Conservation (phyloP, 64 coral and sea anemone species). For the Montipora foliosa region DNA sequence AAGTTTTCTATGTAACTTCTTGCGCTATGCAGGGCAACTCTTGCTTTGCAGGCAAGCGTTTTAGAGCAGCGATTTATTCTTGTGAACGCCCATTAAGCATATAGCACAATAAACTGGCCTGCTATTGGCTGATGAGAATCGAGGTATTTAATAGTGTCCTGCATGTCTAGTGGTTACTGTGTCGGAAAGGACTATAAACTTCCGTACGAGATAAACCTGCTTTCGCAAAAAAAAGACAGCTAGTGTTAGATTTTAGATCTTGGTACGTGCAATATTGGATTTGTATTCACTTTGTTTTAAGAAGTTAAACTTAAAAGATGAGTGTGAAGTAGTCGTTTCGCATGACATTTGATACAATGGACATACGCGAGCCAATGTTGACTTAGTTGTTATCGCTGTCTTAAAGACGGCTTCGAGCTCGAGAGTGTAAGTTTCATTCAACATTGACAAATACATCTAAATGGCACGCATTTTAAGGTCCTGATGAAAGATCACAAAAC, state of each 20-base stretch:
- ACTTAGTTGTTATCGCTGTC: background rate
- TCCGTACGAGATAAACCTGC: slow-evolving; percentile 10
- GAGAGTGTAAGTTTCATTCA: background rate
- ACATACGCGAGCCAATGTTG: background rate
- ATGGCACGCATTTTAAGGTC: background rate
- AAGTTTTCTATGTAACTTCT: too few relatives aligned
- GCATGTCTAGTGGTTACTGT: background rate
- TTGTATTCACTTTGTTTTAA: background rate
- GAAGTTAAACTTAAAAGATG: too few relatives aligned
- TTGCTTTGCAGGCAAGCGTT: background rate
- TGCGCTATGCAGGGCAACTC: too few relatives aligned
- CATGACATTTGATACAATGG: background rate
- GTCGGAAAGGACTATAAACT: slow-evolving; percentile 3
- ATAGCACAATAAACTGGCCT: background rate
- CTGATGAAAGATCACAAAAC: background rate
- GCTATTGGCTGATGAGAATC: background rate
- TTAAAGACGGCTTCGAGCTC: background rate
- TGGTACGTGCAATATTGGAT: too few relatives aligned
- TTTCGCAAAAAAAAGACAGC: background rate
- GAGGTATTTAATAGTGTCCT: background rate
- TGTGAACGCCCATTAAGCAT: background rate
- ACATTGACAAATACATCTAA: background rate
- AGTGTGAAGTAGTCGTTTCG: too few relatives aligned
- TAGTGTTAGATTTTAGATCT: background rate
- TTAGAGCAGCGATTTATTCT: background rate